Evolutionary conservation across 2,888 invertebrate species (phyloP), one percentile per base, ranked within the genome.

Genomic region (Auanema sp.): DNA sequence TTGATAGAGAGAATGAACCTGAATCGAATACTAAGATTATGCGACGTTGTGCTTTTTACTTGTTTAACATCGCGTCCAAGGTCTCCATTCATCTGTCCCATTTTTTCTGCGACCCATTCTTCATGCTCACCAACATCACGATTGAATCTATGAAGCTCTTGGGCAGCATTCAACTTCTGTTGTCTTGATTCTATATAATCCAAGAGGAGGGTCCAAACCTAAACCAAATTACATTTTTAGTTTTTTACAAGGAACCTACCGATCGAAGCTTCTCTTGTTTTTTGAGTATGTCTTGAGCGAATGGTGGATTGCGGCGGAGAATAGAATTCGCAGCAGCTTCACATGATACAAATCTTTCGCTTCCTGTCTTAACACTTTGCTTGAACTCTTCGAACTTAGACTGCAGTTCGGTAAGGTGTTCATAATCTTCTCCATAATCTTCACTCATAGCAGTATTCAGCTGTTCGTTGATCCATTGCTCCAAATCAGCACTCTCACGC

Each of bases 121-220:
- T 73, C 74, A 62, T 79, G 75, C 64, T 81, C 81, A 47, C 71
- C 73, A 40, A 78, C 78, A 57, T 82, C 79, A 92, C 95, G 89
- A 86, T 97, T 96, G 88, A 95, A 97, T 60, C 94, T 89, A 85
- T 97, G 97, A 73, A 97, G 93, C 87, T 96, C 94, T 11, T 92
- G 95, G 1, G 97, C 97, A 0, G 93, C 96, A 83, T 90, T 90
- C 44, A 98, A 87, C 49, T 93, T 90, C 68, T 91, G 89, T 71
- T 92, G 92, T 14, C 96, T 89, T 55, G 91, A 89, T 76, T 91
- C 90, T 64, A 96, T 90, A 83, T 92, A 90, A 57, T 92, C 91
- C 56, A 93, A 88, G 0, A 97, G 88, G 52, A 90, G 89, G 71
- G 91, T 90, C 96, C 97, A 98, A 4, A 84, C 65, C 65, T 65